Base-by-base conservation (phyloP, 2,888 invertebrate species). In the Nysson spinosus region DNA sequence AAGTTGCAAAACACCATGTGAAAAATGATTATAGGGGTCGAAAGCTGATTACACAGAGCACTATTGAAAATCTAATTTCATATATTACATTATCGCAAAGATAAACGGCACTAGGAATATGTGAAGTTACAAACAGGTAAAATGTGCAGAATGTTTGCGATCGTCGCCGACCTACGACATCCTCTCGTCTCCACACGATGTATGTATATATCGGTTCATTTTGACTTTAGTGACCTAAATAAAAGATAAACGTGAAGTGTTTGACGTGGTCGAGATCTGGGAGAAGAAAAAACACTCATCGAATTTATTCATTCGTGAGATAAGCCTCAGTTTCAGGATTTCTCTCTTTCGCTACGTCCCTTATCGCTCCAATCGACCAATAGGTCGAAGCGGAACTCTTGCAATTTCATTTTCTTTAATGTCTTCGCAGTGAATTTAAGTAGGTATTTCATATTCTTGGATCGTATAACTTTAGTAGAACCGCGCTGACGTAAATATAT, bases 181-280 rank as follows among this genome's bases (percentile, higher is more conserved):
- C 40, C 30, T 35, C 69, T 66, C 66, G 14, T 69, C 50, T 40
- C 42, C 30, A 26, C 46, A 11, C 32, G 16, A 64, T 19, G 9
- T 32, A 19, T 28, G 24, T 35, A 47, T 46, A 32, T 26, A 12
- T 26, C 32, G 55, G 49, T 66, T 61, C 43, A 54, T 28, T 66
- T 42, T 22, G 22, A 56, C 68, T 68, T 57, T 51, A 32, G 60
- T 69, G 75, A 75, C 75, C 76, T 57, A 75, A 77, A 72, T 77
- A 75, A n/a, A n/a, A 64, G 58, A 52, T 46, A 58, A 68, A 65
- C 58, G 54, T 30, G 30, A n/a, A 35, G 11, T 37, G 54, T 7
- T 52, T 47, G 44, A 54, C 24, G 24, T 24, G 43, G 64, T 11
- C 32, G 28, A 42, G 32, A 51, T 17, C 26, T 34, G 22, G 17